Base-by-base conservation (phyloP, 2,797 vertebrate genomes). In the Tapera naevia region DNA sequence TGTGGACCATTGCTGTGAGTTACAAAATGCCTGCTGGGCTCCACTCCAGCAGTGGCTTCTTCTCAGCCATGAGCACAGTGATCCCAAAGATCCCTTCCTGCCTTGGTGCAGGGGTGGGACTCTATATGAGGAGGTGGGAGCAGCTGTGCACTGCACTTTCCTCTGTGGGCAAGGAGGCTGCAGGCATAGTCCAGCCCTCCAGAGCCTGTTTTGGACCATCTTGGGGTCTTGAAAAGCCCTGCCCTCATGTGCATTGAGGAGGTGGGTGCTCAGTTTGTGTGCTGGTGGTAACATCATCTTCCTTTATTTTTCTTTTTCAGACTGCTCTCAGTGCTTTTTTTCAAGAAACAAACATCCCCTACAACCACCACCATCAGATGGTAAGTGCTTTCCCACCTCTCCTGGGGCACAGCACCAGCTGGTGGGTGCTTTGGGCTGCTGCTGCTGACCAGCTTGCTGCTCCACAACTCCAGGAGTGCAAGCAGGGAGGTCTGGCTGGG, bases 281-380 rank as follows among this genome's bases (percentile, higher is more conserved):
- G 50, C 30, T 25, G 33, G n/a, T 57, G 60, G 5, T 91, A 90
- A 95, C 61, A 24, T 75, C 13, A 48, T 48, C 57, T 57, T 85
- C 35, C 75, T 78, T 83, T 41, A 91, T n/a, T 91, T 72, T 30
- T 53, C 14, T 3, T 48, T 97, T 93, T 7, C 98, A 99, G 99
- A 99, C 99, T 89, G 99, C 99, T 76, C 99, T 99, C 97, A 99
- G 99, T 98, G 99, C 98, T 97, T 99, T 99, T 98, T 99, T 99
- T 97, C 99, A 99, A 98, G 99, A 99, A 98, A 99, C 99, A 93
- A 99, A 99, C 98, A 99, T 99, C 96, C 99, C 99, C 92, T 99
- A 99, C 97, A 99, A 98, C 97, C 99, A 99, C 98, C 99, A 99
- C 98, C 97, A 99, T 98, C 99, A 99, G 98, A 99, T 99, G 99